Evolutionary conservation across 2,113 vertebrate genomes (phyloP).

Genomic region (Triplophysa tibetana): DNA sequence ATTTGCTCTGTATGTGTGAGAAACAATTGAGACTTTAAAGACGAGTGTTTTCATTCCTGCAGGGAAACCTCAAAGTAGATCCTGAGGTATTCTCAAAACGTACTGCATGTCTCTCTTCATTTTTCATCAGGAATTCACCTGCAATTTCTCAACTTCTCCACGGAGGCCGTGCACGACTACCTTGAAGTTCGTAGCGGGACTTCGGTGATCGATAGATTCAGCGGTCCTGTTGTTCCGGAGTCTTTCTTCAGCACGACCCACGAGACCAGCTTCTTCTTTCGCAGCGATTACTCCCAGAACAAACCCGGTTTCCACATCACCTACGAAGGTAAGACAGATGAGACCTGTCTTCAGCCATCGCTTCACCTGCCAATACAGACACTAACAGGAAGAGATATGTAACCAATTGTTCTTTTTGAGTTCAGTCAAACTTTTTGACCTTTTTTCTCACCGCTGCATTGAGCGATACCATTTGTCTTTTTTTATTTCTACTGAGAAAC

Average conservation of each 20-base stretch:
- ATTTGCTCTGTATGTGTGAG: no score
- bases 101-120: constrained; percentile 11
- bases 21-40: no score
- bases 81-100: not conserved
- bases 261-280: constrained; percentile 94
- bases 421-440: not conserved
- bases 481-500: no score
- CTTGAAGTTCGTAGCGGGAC: constrained; percentile 92
- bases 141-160: constrained; percentile 96
- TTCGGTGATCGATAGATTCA: constrained; percentile 90
- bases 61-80: not conserved
- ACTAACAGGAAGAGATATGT: not conserved
- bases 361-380: not conserved
- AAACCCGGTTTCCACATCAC: constrained; percentile 93
- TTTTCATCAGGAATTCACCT: constrained; percentile 87
- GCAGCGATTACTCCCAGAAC: constrained; percentile 97
- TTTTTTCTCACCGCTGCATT: not conserved
- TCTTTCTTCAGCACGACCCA: constrained; percentile 96
- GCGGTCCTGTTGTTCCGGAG: constrained; percentile 85
- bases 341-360: not conserved
- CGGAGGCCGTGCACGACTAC: constrained; percentile 96
- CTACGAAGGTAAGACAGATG: constrained; percentile 83
- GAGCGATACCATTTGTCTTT: no score
- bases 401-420: not conserved
- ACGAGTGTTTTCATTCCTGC: no score